A percentile compares a stretch with the other conserved stretches of the same genome.
Evolutionary conservation across 2,113 vertebrate species (phyloP).

Genomic region (Seriola dumerili): DNA sequence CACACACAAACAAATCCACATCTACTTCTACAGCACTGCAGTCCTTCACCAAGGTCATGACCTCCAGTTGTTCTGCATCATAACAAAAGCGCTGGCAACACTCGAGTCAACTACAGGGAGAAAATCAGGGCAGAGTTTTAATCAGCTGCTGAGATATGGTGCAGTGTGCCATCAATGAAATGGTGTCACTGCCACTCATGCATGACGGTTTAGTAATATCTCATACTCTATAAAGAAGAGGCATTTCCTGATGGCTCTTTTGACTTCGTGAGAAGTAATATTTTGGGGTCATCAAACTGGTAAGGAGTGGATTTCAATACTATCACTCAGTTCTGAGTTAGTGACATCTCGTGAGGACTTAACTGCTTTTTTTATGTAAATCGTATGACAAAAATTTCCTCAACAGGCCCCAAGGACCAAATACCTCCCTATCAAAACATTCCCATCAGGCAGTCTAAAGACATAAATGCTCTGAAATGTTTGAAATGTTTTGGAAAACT

Average conservation of each 20-base stretch:
- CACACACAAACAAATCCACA: conserved; percentile 21
- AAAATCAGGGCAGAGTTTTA: conserved; percentile 53
- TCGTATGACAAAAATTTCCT: conserved; percentile 33
- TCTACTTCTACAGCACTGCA: conserved; percentile 25
- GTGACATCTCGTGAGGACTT: not conserved
- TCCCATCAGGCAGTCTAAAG: conserved; percentile 47
- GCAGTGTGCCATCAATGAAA: conserved; percentile 48
- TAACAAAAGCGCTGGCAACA: conserved; percentile 46
- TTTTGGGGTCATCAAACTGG: not conserved
- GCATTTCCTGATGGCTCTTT: conserved; percentile 31
- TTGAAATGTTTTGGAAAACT: conserved; percentile 66
- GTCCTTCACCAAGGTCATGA: conserved; percentile 66
- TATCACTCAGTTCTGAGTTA: not conserved
- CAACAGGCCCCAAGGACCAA: conserved; percentile 38
- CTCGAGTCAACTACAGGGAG: conserved; percentile 20
- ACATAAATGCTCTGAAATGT: conserved; percentile 34
- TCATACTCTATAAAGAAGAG: conserved; percentile 11
- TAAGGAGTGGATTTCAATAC: not conserved
- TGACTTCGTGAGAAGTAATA: conserved; percentile 18
- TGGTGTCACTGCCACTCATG: conserved; percentile 34
- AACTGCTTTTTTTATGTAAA: conserved; percentile 56
- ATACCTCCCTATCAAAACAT: conserved; percentile 48
- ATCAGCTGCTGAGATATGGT: conserved; percentile 45
- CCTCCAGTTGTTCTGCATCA: conserved; percentile 63
- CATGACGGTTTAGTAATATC: conserved; percentile 15